A percentile compares a stretch with the other conserved stretches of the same genome.
Conservation (phyloP, 2,797 vertebrate species). For the Urophycis tenuis region DNA sequence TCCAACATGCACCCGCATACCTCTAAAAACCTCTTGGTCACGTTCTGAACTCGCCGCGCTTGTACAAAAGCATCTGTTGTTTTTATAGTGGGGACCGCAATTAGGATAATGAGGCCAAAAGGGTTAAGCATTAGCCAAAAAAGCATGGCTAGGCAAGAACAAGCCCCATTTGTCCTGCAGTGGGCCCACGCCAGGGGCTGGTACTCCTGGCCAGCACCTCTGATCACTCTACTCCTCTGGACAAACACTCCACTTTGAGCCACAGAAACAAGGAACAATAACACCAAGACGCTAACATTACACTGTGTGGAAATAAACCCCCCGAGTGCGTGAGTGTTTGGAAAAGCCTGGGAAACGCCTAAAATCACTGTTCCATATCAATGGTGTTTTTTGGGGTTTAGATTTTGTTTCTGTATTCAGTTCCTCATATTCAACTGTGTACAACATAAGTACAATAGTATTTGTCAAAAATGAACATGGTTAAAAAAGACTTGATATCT, state of each 20-base stretch:
- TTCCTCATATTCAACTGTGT: not conserved
- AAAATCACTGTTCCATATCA: not conserved
- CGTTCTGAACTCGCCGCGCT: conserved; percentile 58
- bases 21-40: conserved; percentile 74
- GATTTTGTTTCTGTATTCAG: not conserved
- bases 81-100: conserved; percentile 75
- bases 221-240: conserved; percentile 71
- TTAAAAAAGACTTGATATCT: not conserved
- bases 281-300: conserved; percentile 46
- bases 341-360: not conserved
- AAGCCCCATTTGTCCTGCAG: conserved; percentile 81
- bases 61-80: conserved; percentile 84
- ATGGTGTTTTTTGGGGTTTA: not conserved
- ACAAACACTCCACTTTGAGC: conserved; percentile 70
- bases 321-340: conserved; percentile 15
- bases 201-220: conserved; percentile 54
- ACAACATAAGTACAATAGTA: not conserved
- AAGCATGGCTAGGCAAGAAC: conserved; percentile 77
- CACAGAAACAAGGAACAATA: conserved; percentile 50
- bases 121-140: conserved; percentile 93
- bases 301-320: conserved; percentile 37
- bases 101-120: conserved; percentile 82
- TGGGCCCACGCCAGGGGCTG: conserved; percentile 64
- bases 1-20: conserved; percentile 51
- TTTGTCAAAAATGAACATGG: not conserved